Evolutionary conservation across 2,113 vertebrate genomes (phyloP), one percentile per base, ranked within the genome.

Genomic region (Gobius niger): DNA sequence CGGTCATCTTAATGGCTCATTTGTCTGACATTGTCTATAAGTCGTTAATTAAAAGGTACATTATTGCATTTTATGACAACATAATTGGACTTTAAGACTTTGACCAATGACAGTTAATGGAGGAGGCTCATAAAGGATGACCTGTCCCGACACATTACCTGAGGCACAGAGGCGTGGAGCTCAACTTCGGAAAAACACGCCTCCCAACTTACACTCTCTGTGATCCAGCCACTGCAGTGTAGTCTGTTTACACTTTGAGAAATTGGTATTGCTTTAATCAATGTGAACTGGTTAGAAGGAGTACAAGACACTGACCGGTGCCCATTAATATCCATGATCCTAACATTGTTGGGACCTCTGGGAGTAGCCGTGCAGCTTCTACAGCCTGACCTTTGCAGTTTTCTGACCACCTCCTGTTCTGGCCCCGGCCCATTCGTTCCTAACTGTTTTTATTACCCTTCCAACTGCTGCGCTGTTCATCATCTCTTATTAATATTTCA

Each of bases 401-500:
- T 57, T 18, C 11, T 42, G 57, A 59, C 57, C 49, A 59, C 63
- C 52, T 72, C 63, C 61, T 60, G 65, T 53, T 68, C 44, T 15
- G 59, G 54, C 73, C 71, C 65, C 50, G 49, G 86, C 56, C 77
- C 85, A 90, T 18, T 74, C 73, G 72, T 18, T 77, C 77, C 83
- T 85, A 54, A 75, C 52, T 61, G 11, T 63, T 81, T 83, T 88
- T 75, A 84, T 79, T 72, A 70, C 72, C 76, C 71, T 72, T 66
- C 85, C 76, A 54, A 72, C 70, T 61, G 59, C 3, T 16, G 15
- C 74, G 86, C 84, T 84, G 81, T 16, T 49, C 78, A 68, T 85
- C 84, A 76, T 70, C 82, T 75, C 65, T 67, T 75, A 84, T 88
- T 84, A 88, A 89, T 91, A 87, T 85, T 88, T 86, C 18, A 89